phyloP scores from a whole-genome alignment of 2,888 invertebrate species.

The Parelbella ahira region DNA sequence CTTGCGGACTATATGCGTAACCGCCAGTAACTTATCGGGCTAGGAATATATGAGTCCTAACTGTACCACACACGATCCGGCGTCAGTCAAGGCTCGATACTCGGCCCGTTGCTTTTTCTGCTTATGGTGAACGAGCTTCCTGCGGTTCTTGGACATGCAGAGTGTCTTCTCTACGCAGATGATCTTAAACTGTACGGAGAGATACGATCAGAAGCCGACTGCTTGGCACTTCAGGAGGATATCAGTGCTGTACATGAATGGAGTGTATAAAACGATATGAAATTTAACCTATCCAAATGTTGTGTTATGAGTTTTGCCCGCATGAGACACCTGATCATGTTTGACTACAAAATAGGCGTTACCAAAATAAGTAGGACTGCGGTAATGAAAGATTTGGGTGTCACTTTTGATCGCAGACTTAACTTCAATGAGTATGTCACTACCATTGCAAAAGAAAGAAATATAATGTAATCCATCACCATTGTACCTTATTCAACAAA shows the following conservation, averaged over 20 bases:
- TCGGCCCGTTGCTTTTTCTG: conserved; percentile 22
- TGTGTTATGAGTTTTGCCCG: conserved; percentile 5
- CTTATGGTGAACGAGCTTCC: conserved; percentile 26
- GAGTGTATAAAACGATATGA: conserved; percentile 3
- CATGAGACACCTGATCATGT: conserved; percentile 6
- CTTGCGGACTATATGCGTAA: too few species aligned
- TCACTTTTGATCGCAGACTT: conserved; percentile 1
- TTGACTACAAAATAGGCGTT: conserved; percentile 1
- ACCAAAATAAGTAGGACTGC: not conserved
- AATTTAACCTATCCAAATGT: conserved; percentile 15
- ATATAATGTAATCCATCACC: too few species aligned
- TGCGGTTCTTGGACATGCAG: conserved; percentile 7
- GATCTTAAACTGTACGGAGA: conserved; percentile 19
- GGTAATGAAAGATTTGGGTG: conserved; percentile 1
- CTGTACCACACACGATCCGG: too few species aligned
- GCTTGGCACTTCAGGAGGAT: conserved; percentile 3
- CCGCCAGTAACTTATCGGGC: too few species aligned
- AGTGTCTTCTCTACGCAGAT: conserved; percentile 26
- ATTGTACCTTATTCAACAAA: too few species aligned
- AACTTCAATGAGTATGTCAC: not conserved
- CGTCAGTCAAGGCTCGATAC: conserved; percentile 14
- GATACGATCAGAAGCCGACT: conserved; percentile 1
- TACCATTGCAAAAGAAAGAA: not conserved
- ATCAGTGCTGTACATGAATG: conserved; percentile 3
- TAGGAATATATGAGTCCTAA: too few species aligned